phyloP scores from a whole-genome alignment of 2,888 invertebrate genomes.

The Leptothorax acervorum region DNA sequence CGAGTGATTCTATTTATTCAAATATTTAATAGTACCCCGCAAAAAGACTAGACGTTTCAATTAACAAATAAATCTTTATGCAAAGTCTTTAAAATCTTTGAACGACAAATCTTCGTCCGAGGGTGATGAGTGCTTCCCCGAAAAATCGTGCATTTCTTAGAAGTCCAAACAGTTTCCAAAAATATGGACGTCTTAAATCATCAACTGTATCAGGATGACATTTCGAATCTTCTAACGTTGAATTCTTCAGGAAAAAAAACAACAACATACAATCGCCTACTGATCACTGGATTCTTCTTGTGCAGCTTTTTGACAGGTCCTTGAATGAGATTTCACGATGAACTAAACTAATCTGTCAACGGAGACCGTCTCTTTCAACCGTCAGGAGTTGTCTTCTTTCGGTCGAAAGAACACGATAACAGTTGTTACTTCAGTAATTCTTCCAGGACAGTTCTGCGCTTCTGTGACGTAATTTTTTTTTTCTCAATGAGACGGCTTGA shows the following conservation, averaged over 20 bases:
- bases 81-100: background rate
- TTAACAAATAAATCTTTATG: background rate
- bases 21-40: background rate
- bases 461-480: background rate
- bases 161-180: background rate
- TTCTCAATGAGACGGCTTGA: background rate
- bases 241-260: background rate
- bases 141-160: background rate
- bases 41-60: background rate
- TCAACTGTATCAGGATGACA: background rate
- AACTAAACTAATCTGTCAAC: background rate
- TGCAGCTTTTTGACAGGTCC: background rate
- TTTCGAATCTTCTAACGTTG: slow-evolving; percentile 1
- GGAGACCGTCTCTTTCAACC: background rate
- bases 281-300: background rate
- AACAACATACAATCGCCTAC: background rate
- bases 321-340: slow-evolving; percentile 6
- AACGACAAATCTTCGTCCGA: background rate
- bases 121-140: background rate
- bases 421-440: background rate
- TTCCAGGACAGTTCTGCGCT: background rate
- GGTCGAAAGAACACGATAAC: background rate
- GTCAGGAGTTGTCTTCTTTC: background rate
- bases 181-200: background rate
- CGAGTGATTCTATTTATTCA: background rate